Evolutionary conservation across 1,140 invertebrate species (phyloP).

Genomic region (Heliconius hewitsoni): DNA sequence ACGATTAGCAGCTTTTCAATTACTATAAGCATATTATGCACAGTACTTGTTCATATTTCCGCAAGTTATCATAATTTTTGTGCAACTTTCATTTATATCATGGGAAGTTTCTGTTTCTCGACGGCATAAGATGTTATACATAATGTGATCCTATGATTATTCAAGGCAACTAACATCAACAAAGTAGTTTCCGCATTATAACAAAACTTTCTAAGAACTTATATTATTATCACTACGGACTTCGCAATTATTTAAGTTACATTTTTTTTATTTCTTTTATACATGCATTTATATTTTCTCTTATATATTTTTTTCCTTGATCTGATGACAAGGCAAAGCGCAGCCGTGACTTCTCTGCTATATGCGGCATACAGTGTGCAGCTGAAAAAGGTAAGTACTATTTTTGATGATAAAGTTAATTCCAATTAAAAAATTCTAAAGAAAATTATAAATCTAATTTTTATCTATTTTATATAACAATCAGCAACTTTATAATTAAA

Average conservation of each 20-base stretch:
- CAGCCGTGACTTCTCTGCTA: too few relatives aligned
- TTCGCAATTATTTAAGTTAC: background rate
- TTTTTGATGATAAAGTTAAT: too few relatives aligned
- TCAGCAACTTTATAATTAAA: background rate
- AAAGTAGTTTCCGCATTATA: conserved; percentile 4
- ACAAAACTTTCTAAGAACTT: conserved; percentile 6
- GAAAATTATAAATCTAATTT: background rate
- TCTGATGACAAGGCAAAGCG: too few relatives aligned
- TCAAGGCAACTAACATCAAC: background rate
- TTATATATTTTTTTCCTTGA: too few relatives aligned
- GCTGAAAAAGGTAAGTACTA: too few relatives aligned
- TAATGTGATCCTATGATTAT: background rate
- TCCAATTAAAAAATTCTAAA: background rate
- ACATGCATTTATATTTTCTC: too few relatives aligned
- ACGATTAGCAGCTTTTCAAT: too few relatives aligned
- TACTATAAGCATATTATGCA: too few relatives aligned
- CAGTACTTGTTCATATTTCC: background rate
- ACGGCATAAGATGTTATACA: background rate
- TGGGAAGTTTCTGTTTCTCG: background rate
- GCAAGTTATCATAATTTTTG: background rate
- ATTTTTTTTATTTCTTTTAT: background rate
- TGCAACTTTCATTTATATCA: conserved; percentile 7
- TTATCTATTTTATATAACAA: background rate
- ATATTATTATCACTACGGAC: background rate
- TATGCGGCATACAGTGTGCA: too few relatives aligned